These are phyloP conservation scores for Coenonympha glycerion DNA, from an alignment of 2,888 invertebrate genomes.

Conservation along the genomic window DNA sequence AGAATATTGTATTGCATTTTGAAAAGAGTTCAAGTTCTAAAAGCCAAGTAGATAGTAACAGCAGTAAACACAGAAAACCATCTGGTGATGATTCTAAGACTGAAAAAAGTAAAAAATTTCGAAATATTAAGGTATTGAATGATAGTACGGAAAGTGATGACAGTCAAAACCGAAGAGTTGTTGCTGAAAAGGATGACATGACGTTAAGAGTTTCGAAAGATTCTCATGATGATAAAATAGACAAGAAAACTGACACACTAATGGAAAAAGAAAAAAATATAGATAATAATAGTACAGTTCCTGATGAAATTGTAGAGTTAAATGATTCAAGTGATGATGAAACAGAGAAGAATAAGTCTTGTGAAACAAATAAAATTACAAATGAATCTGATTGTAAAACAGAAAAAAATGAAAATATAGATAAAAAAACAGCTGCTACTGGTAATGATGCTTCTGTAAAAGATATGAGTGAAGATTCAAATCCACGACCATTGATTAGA, in stretches of 20 bases:
- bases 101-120: conserved; percentile 31
- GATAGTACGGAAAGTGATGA: conserved; percentile 37
- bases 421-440: not conserved
- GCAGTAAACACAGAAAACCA: conserved; percentile 5
- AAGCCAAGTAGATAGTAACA: not conserved
- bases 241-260: not conserved
- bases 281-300: not conserved
- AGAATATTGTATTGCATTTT: not conserved
- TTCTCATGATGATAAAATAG: not conserved
- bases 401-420: not conserved
- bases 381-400: not conserved
- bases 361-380: not conserved
- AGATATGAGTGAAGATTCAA: conserved; percentile 12
- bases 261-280: not conserved
- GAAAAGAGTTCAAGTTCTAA: not conserved
- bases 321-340: not conserved
- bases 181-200: not conserved
- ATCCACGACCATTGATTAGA: conserved; percentile 49
- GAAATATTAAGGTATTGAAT: conserved; percentile 31
- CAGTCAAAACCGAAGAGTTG: conserved; percentile 12
- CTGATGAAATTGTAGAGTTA: not conserved
- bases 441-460: not conserved
- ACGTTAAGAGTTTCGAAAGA: not conserved
- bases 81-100: conserved; percentile 1
- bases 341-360: not conserved